phyloP scores from a whole-genome alignment of 2,888 invertebrate genomes.

The Trachelus tabidus region DNA sequence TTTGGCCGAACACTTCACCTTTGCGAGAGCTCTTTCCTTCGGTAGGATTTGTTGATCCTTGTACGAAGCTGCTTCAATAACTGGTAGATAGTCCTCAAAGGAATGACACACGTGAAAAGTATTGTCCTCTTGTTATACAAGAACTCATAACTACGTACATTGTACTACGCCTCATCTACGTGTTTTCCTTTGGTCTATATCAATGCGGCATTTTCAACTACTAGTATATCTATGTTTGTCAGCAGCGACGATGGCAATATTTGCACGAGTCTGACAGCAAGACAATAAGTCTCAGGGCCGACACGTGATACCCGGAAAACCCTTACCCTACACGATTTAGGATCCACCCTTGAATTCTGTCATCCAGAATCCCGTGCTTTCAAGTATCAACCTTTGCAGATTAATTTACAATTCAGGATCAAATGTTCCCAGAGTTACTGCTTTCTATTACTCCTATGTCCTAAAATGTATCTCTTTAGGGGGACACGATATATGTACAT shows the following conservation, averaged over 20 bases:
- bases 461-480: neutral
- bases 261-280: conserved; percentile 59
- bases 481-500: neutral
- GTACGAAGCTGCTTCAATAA: too few species aligned
- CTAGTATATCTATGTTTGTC: conserved; percentile 21
- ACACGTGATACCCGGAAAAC: conserved; percentile 52
- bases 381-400: conserved; percentile 45
- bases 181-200: neutral
- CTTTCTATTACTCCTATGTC: neutral
- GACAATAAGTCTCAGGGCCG: conserved; percentile 59
- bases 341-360: conserved; percentile 38
- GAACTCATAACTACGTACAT: neutral
- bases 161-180: neutral
- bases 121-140: conserved; percentile 29
- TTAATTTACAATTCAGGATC: conserved; percentile 40
- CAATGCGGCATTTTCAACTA: neutral
- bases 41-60: too few species aligned
- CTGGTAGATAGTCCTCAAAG: conserved; percentile 33
- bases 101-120: conserved; percentile 42
- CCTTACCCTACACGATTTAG: conserved; percentile 40
- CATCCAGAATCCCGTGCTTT: conserved; percentile 20
- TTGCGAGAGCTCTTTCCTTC: neutral
- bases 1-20: neutral
- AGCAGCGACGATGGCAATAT: conserved; percentile 60
- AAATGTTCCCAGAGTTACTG: conserved; percentile 18